A percentile compares a stretch with the other conserved stretches of the same genome.
Evolutionary conservation across 2,888 invertebrate species (phyloP).

Genomic region (Agapetus fuscipes): DNA sequence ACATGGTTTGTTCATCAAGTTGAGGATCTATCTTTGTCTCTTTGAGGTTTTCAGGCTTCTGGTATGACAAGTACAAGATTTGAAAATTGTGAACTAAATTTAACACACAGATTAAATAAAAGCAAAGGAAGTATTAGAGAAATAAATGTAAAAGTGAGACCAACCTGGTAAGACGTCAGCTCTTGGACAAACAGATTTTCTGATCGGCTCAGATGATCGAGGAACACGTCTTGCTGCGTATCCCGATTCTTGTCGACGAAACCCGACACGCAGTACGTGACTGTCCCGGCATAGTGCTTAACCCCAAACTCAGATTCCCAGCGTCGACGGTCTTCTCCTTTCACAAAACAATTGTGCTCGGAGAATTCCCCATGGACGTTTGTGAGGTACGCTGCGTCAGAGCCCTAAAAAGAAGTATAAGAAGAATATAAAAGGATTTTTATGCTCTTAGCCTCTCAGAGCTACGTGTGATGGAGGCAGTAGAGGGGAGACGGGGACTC

Average conservation of each 20-base stretch:
- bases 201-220: conserved; percentile 79
- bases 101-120: too few species aligned
- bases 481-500: too few species aligned
- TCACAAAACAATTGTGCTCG: conserved; percentile 71
- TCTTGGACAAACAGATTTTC: conserved; percentile 76
- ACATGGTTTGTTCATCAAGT: too few species aligned
- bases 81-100: too few species aligned
- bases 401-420: conserved; percentile 46
- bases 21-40: too few species aligned
- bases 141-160: too few species aligned
- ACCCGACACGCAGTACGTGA: conserved; percentile 68
- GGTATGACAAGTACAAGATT: too few species aligned
- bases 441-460: too few species aligned
- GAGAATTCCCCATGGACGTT: conserved; percentile 86
- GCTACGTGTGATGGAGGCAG: too few species aligned
- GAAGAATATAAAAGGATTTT: conserved; percentile 1
- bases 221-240: conserved; percentile 87
- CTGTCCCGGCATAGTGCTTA: conserved; percentile 80
- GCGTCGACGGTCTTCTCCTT: conserved; percentile 72
- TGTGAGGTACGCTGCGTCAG: conserved; percentile 77
- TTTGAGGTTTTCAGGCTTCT: too few species aligned
- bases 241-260: conserved; percentile 90
- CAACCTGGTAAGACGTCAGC: conserved; percentile 41
- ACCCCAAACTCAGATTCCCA: conserved; percentile 90
- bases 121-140: too few species aligned